Evolutionary conservation across 2,888 invertebrate genomes (phyloP).

Genomic region (Drosophila anceps): DNA sequence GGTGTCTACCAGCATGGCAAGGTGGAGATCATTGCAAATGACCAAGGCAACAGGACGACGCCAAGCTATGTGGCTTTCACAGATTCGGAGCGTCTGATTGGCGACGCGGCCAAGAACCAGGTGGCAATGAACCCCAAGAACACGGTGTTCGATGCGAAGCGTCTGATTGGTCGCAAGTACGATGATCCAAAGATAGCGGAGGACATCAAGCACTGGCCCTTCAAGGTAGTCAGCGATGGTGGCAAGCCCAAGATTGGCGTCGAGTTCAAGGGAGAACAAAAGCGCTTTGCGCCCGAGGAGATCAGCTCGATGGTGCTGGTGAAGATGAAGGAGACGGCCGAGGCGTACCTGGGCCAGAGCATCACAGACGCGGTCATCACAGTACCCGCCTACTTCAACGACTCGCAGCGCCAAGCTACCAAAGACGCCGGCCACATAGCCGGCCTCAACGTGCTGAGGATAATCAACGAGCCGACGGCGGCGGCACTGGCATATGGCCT

Average conservation of each 20-base stretch:
- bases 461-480: too few relatives aligned
- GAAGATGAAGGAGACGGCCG: slow-evolving; percentile 97
- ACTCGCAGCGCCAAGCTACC: slow-evolving; percentile 81
- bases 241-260: slow-evolving; percentile 94
- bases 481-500: too few relatives aligned
- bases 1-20: slow-evolving; percentile 93
- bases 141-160: slow-evolving; percentile 97
- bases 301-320: slow-evolving; percentile 96
- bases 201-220: slow-evolving; percentile 98
- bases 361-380: slow-evolving; percentile 93
- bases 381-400: slow-evolving; percentile 89
- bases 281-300: slow-evolving; percentile 95
- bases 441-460: too few relatives aligned
- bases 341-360: slow-evolving; percentile 94
- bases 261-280: slow-evolving; percentile 94
- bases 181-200: slow-evolving; percentile 94
- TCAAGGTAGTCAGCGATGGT: slow-evolving; percentile 93
- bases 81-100: slow-evolving; percentile 89
- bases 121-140: slow-evolving; percentile 95
- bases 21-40: slow-evolving; percentile 93
- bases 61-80: slow-evolving; percentile 90
- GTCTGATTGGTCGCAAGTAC: slow-evolving; percentile 96
- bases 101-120: slow-evolving; percentile 91
- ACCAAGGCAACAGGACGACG: slow-evolving; percentile 88
- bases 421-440: too few relatives aligned